Evolutionary conservation across 2,113 vertebrate genomes (phyloP).

Genomic region (Solea senegalensis): DNA sequence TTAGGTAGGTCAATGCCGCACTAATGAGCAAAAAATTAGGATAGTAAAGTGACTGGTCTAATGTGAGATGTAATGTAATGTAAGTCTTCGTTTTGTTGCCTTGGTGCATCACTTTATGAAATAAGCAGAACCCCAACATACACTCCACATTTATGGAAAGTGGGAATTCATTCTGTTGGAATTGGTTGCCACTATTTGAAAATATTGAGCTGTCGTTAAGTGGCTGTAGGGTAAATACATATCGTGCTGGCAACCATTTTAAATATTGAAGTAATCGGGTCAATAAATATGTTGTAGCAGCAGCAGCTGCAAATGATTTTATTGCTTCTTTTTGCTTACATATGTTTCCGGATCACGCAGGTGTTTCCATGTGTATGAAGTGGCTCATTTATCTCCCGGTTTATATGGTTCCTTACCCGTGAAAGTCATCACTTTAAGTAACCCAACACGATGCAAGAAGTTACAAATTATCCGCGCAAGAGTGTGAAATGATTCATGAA

Average conservation of each 20-base stretch:
- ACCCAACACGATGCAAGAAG: neutral
- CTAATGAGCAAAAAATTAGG: neutral
- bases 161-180: neutral
- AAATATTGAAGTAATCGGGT: neutral
- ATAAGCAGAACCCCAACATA: slow-evolving; percentile 27
- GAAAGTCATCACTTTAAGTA: neutral
- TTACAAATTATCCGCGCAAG: neutral
- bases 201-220: neutral
- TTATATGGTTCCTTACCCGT: neutral
- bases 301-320: neutral
- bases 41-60: slow-evolving; percentile 18
- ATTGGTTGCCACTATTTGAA: no score
- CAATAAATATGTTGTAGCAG: neutral
- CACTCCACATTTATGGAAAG: no score
- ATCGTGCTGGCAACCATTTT: neutral
- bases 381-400: neutral
- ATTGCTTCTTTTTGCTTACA: neutral
- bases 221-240: neutral
- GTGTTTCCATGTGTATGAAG: neutral
- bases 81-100: slow-evolving; percentile 31
- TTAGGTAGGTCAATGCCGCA: slow-evolving; percentile 25
- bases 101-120: slow-evolving; percentile 9
- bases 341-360: neutral
- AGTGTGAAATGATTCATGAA: neutral
- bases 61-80: slow-evolving; percentile 5